Conservation (phyloP, 2,888 invertebrate genomes). For the Girardia tigrina region DNA sequence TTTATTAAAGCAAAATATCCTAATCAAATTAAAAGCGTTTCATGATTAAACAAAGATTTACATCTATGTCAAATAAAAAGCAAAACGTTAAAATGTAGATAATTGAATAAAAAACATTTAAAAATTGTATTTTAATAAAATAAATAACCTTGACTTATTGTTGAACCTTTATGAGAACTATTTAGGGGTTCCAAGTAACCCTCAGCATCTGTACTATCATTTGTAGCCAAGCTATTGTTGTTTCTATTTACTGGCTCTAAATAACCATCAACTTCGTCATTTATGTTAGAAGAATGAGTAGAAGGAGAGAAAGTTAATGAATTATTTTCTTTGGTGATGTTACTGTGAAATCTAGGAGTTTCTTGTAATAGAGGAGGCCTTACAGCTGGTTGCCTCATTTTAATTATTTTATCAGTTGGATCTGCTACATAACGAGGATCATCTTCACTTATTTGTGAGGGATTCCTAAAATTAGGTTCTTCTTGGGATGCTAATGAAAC, state of each 20-base stretch:
- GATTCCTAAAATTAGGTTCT: neutral
- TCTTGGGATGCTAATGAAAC: constrained; percentile 15
- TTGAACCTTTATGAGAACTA: neutral
- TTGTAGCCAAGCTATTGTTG: neutral
- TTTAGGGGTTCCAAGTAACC: constrained; percentile 10
- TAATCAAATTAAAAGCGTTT: no score
- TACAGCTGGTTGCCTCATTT: neutral
- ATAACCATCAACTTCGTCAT: neutral
- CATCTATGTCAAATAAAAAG: no score
- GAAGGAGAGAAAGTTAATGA: neutral
- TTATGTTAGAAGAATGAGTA: neutral
- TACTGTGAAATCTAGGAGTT: constrained; percentile 13
- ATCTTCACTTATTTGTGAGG: neutral
- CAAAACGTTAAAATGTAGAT: no score
- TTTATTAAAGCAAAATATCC: no score
- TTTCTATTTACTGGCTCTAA: neutral
- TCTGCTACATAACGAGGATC: constrained; percentile 7
- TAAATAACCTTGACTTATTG: constrained; percentile 1
- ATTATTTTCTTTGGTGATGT: constrained; percentile 1
- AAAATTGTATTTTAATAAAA: no score
- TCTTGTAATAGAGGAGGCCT: neutral
- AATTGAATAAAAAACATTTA: no score
- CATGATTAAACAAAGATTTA: no score
- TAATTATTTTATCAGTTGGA: neutral
- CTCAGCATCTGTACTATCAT: neutral